Evolutionary conservation across 2,888 invertebrate genomes (phyloP).

Genomic region (Agrochola macilenta): DNA sequence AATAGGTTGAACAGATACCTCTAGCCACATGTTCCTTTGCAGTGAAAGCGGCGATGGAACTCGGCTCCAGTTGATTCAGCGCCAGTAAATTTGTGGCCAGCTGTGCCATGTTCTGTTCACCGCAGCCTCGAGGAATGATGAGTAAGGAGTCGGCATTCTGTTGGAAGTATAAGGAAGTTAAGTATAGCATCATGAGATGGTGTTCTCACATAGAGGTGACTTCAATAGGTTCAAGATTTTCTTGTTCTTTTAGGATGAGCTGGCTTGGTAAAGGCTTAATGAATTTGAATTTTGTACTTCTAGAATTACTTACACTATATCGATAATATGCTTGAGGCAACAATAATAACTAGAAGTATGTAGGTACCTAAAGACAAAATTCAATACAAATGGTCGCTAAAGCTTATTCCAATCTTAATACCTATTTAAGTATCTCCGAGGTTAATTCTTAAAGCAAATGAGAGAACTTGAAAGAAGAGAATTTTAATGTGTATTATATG

Average conservation of each 20-base stretch:
- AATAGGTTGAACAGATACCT: conserved; percentile 74
- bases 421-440: not conserved
- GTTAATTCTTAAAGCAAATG: not conserved
- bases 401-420: not conserved
- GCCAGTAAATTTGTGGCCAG: conserved; percentile 94
- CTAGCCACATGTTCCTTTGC: conserved; percentile 88
- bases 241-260: not conserved
- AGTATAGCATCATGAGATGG: not conserved
- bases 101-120: conserved; percentile 95
- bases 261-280: not conserved
- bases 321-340: not conserved
- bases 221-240: not conserved
- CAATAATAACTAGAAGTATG: not conserved
- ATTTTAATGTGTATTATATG: not conserved
- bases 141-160: conserved; percentile 93
- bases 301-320: not conserved
- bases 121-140: conserved; percentile 93
- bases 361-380: not conserved
- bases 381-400: not conserved
- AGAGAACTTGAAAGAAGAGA: not conserved
- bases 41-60: conserved; percentile 71
- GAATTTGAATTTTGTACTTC: not conserved
- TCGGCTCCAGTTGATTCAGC: conserved; percentile 90
- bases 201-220: not conserved
- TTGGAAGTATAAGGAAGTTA: not conserved